Conservation (phyloP, 2,113 vertebrate genomes). For the Thermophis baileyi region DNA sequence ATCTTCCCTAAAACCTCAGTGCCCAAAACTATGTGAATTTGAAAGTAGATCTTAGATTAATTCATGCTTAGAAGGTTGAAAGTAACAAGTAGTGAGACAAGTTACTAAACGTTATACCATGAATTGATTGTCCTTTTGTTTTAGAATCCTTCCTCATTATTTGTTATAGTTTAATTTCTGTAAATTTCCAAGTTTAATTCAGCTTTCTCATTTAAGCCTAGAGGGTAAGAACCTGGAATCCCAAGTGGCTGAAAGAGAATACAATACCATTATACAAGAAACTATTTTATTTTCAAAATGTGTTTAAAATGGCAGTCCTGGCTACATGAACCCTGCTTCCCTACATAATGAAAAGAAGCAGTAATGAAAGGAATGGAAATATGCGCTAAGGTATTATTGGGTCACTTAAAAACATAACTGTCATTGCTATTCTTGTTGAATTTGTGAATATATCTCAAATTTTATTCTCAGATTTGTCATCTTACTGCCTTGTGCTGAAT, state of each 20-base stretch:
- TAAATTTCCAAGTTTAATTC: background rate
- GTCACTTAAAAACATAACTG: background rate
- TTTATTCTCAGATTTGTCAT: background rate
- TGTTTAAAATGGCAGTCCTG: background rate
- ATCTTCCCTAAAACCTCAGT: background rate
- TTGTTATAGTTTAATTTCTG: background rate
- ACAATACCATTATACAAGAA: background rate
- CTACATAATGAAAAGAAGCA: background rate
- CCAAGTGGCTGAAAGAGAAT: background rate
- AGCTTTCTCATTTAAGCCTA: background rate
- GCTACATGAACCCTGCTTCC: background rate
- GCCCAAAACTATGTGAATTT: background rate
- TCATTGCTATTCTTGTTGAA: background rate
- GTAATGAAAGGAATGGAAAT: background rate
- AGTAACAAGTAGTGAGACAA: background rate
- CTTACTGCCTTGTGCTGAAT: slow-evolving; percentile 85
- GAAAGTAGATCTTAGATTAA: background rate
- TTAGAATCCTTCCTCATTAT: background rate
- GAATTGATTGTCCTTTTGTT: background rate
- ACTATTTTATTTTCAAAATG: background rate
- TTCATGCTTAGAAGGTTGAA: background rate
- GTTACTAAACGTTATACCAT: background rate
- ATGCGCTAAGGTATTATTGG: background rate
- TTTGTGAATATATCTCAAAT: background rate
- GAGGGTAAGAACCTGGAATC: background rate